These are phyloP conservation scores for Hydriomena furcata DNA, from an alignment of 2,888 invertebrate genomes.

Conservation along the genomic window DNA sequence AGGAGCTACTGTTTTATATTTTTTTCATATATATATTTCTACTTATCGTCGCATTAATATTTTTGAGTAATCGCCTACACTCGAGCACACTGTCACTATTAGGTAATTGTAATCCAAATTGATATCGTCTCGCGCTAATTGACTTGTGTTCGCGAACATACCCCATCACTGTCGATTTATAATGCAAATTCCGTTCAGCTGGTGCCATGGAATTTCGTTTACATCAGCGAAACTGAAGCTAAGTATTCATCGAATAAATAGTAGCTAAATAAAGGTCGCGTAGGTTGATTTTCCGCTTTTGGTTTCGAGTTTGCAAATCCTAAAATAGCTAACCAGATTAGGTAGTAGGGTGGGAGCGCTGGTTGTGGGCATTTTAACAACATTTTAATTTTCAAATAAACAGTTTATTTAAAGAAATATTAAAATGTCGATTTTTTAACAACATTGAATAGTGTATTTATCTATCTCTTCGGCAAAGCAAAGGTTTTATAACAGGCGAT, in stretches of 20 bases:
- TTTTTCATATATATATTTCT: no score
- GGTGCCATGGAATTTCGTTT: constrained; percentile 46
- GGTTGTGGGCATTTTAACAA: no score
- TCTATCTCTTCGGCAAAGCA: no score
- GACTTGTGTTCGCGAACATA: constrained; percentile 47
- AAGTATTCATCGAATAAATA: constrained; percentile 53
- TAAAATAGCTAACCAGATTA: not conserved
- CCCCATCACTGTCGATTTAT: constrained; percentile 48
- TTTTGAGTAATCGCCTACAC: constrained; percentile 13
- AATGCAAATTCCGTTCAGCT: constrained; percentile 62
- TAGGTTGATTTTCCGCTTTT: constrained; percentile 12
- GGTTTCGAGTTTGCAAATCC: not conserved
- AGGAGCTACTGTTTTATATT: no score
- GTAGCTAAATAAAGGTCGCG: constrained; percentile 30
- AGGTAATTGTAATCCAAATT: constrained; percentile 45
- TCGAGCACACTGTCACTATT: constrained; percentile 14
- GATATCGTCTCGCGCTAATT: constrained; percentile 53
- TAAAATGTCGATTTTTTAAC: no score
- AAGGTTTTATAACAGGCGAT: no score
- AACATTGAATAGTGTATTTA: no score
- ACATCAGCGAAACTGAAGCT: constrained; percentile 39
- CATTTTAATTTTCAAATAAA: no score
- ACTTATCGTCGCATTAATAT: no score
- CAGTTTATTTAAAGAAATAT: no score
- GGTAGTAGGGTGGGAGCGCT: not conserved